Percentiles rank a stretch among this genome's conserved stretches.
Conservation (phyloP, 2,888 invertebrate species). For the Hyposoter didymator region DNA sequence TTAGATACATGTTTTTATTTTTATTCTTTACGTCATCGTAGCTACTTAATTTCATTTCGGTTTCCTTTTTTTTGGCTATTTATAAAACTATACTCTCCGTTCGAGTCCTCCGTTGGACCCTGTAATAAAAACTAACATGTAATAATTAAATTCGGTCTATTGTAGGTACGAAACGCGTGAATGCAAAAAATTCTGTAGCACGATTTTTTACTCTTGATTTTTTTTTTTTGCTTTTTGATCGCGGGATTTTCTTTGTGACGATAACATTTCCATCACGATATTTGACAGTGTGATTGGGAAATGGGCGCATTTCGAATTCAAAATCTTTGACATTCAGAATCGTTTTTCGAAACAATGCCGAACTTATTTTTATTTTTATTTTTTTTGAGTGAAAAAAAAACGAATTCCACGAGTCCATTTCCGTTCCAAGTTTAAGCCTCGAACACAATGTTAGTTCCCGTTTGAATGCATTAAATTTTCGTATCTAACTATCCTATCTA, state of each 20-base stretch:
- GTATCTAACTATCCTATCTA: slow-evolving; percentile 57
- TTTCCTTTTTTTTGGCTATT: slow-evolving; percentile 46
- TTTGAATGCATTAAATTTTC: slow-evolving; percentile 30
- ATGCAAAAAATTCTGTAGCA: slow-evolving; percentile 41
- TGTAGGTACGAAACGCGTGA: slow-evolving; percentile 66
- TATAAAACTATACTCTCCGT: slow-evolving; percentile 69
- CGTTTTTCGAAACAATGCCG: not conserved
- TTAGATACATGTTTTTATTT: slow-evolving; percentile 4
- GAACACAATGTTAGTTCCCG: slow-evolving; percentile 2
- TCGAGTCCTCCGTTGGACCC: slow-evolving; percentile 70
- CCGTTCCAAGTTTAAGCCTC: slow-evolving; percentile 10
- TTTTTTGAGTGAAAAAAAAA: not conserved
- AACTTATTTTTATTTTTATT: too few relatives aligned
- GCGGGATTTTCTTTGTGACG: not conserved
- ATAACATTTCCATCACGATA: slow-evolving; percentile 6
- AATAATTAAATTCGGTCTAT: slow-evolving; percentile 65
- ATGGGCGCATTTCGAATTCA: not conserved
- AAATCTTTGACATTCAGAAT: not conserved
- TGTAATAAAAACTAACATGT: slow-evolving; percentile 69
- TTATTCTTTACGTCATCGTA: not conserved
- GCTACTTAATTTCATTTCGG: slow-evolving; percentile 11
- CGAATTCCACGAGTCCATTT: not conserved
- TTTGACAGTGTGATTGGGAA: slow-evolving; percentile 3
- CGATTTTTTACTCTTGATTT: not conserved
- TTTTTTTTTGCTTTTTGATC: slow-evolving; percentile 12